Conservation (phyloP, 2,797 vertebrate species). For the Picus viridis region DNA sequence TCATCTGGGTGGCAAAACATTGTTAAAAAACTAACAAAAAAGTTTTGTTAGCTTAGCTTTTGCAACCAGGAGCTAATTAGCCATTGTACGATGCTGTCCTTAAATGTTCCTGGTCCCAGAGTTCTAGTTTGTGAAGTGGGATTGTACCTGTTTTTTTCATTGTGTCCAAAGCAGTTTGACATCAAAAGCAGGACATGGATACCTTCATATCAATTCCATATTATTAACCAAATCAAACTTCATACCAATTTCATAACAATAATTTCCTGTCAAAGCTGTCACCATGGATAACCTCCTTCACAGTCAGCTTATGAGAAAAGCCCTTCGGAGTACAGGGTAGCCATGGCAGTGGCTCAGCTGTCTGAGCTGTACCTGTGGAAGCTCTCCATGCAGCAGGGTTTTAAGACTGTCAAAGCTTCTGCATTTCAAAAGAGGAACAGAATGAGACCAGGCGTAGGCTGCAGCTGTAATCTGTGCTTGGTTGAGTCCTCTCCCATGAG, state of each 20-base stretch:
- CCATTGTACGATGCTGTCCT: not conserved
- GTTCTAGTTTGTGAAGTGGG: not conserved
- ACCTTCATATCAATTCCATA: not conserved
- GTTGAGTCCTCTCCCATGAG: slow-evolving; percentile 57
- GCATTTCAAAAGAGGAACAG: slow-evolving; percentile 46
- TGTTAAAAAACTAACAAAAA: too few relatives aligned
- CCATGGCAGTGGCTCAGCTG: not conserved
- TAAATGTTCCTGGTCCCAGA: not conserved
- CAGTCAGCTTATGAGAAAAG: not conserved
- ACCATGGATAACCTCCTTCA: not conserved
- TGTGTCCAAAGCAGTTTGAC: not conserved
- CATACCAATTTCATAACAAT: not conserved
- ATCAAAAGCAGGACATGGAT: not conserved
- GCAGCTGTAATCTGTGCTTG: slow-evolving; percentile 58
- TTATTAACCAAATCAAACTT: too few relatives aligned
- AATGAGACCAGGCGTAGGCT: slow-evolving; percentile 59
- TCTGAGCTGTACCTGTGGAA: slow-evolving; percentile 27
- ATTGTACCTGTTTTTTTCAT: not conserved
- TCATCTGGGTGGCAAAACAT: not conserved
- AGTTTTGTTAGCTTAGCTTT: not conserved
- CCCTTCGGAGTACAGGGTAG: not conserved
- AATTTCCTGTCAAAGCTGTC: not conserved
- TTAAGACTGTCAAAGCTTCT: slow-evolving; percentile 26
- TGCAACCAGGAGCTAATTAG: not conserved
- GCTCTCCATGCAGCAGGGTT: slow-evolving; percentile 4